Percentiles rank a stretch among this genome's conserved stretches.
Conservation (phyloP, 2,888 invertebrate species). For the Dorcus hopei region DNA sequence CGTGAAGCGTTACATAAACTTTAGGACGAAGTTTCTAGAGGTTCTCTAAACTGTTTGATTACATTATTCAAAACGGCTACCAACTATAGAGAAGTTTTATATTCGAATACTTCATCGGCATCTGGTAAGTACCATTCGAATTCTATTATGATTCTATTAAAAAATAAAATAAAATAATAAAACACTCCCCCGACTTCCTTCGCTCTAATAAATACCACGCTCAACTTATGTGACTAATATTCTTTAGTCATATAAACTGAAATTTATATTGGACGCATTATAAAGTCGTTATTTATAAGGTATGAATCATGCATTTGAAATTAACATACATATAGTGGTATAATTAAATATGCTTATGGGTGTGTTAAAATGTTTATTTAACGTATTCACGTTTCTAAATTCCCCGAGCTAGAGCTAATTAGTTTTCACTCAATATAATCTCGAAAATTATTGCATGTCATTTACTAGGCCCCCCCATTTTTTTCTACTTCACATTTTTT, state of each 20-base stretch:
- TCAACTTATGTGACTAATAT: neutral
- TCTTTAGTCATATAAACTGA: slow-evolving; percentile 13
- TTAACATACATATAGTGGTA: slow-evolving; percentile 25
- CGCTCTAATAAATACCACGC: neutral
- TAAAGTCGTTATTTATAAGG: slow-evolving; percentile 24
- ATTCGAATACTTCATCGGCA: slow-evolving; percentile 20
- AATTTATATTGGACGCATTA: slow-evolving; percentile 17
- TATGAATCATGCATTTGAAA: slow-evolving; percentile 25
- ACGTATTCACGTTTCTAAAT: slow-evolving; percentile 24
- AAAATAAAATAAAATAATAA: neutral
- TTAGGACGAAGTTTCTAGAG: no score
- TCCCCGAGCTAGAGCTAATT: neutral
- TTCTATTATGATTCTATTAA: no score
- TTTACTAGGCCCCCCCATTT: no score
- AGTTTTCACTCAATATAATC: no score
- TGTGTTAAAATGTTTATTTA: slow-evolving; percentile 22
- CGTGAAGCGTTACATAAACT: neutral
- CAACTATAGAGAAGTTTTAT: slow-evolving; percentile 21
- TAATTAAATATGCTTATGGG: slow-evolving; percentile 26
- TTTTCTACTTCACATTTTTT: no score
- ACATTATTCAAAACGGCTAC: slow-evolving; percentile 26
- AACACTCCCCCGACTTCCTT: no score
- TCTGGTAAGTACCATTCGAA: slow-evolving; percentile 21
- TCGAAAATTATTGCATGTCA: no score
- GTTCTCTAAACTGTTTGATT: neutral